Evolutionary conservation across 1,140 invertebrate species (phyloP).

Genomic region (Drosophila elegans): DNA sequence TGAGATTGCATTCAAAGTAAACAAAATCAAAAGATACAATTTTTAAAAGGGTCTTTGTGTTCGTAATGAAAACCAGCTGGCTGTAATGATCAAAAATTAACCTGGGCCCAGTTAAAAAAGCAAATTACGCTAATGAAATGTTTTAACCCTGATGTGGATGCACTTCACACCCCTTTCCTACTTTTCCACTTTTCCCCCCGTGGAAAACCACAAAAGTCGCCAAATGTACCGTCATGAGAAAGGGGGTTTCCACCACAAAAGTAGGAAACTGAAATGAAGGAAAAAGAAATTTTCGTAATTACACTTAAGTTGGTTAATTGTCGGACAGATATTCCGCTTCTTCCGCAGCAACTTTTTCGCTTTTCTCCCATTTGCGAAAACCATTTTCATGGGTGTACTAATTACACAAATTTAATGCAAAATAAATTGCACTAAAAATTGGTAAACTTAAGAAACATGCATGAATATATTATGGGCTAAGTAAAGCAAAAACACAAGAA

Average conservation of each 20-base stretch:
- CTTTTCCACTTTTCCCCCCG: constrained; percentile 4
- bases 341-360: constrained; percentile 21
- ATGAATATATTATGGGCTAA: constrained; percentile 1
- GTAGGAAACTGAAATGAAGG: constrained; percentile 39
- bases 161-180: constrained; percentile 20
- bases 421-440: constrained; percentile 5
- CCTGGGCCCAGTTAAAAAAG: constrained; percentile 16
- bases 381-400: constrained; percentile 7
- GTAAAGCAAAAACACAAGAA: too few species aligned
- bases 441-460: not conserved
- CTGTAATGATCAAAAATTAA: constrained; percentile 1
- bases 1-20: too few species aligned
- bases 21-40: not conserved
- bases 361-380: constrained; percentile 2
- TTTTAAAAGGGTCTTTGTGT: not conserved
- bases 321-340: constrained; percentile 39
- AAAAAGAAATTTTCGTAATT: constrained; percentile 38
- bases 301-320: constrained; percentile 46
- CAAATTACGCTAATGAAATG: constrained; percentile 43
- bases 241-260: constrained; percentile 19
- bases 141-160: constrained; percentile 27
- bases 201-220: constrained; percentile 20
- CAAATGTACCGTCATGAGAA: constrained; percentile 6
- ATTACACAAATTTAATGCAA: constrained; percentile 30
- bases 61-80: not conserved